These are phyloP conservation scores for Danionella dracula DNA, from an alignment of 2,797 vertebrate genomes.

Conservation along the genomic window DNA sequence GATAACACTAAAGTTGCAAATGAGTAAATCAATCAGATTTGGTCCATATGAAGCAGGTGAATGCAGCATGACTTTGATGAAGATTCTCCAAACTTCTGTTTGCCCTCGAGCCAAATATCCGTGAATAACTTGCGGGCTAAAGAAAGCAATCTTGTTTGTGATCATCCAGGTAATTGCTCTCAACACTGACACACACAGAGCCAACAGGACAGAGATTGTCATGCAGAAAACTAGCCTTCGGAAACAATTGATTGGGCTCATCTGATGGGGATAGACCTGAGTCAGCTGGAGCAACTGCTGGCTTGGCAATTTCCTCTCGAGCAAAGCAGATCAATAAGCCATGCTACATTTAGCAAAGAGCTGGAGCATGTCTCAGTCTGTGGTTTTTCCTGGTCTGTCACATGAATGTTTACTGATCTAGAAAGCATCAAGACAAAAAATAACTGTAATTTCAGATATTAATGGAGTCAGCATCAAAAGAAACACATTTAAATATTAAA, in stretches of 20 bases:
- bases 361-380: constrained; percentile 41
- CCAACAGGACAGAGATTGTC: constrained; percentile 54
- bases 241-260: constrained; percentile 68
- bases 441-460: no score
- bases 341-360: constrained; percentile 62
- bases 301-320: constrained; percentile 51
- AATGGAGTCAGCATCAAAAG: no score
- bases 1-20: no score
- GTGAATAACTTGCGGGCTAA: neutral
- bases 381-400: neutral
- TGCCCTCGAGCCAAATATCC: neutral
- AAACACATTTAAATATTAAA: no score
- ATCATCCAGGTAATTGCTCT: constrained; percentile 38
- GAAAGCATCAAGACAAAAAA: neutral
- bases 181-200: constrained; percentile 42
- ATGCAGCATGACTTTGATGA: no score
- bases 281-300: constrained; percentile 61
- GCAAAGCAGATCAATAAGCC: constrained; percentile 63
- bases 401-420: neutral
- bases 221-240: constrained; percentile 55
- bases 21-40: no score
- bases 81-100: neutral
- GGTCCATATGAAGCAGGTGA: no score
- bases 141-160: constrained; percentile 34
- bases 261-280: constrained; percentile 62